phyloP scores from a whole-genome alignment of 1,140 invertebrate species.

The Drosophila obscura region DNA sequence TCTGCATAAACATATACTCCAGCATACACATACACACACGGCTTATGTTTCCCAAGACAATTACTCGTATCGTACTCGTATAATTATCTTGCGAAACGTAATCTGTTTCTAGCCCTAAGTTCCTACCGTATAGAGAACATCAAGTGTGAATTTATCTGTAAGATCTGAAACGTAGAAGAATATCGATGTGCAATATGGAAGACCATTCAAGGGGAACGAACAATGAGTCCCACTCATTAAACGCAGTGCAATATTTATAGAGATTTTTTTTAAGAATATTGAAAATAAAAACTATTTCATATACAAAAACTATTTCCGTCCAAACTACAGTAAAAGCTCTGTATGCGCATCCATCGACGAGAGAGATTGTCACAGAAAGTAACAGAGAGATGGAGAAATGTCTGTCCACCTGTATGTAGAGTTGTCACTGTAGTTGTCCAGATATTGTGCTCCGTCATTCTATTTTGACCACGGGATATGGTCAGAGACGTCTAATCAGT shows the following conservation, averaged over 20 bases:
- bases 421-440: constrained; percentile 19
- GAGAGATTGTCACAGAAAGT: too few species aligned
- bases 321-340: constrained; percentile 1
- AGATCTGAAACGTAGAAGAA: constrained; percentile 37
- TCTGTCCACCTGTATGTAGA: too few species aligned
- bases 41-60: constrained; percentile 82
- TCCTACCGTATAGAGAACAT: constrained; percentile 18
- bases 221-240: constrained; percentile 12
- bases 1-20: constrained; percentile 16
- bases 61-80: constrained; percentile 13
- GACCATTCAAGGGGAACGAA: constrained; percentile 36
- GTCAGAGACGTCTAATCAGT: constrained; percentile 36
- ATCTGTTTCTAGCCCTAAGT: constrained; percentile 47
- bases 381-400: too few species aligned
- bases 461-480: constrained; percentile 47
- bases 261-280: constrained; percentile 16
- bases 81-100: constrained; percentile 79
- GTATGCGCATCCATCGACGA: too few species aligned
- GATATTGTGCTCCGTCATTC: constrained; percentile 22
- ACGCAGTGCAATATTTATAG: constrained; percentile 73
- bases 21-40: neutral
- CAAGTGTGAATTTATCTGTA: constrained; percentile 57
- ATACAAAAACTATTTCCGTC: neutral
- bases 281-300: constrained; percentile 40
- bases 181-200: constrained; percentile 65